Percentiles rank a stretch among this genome's conserved stretches.
These are phyloP conservation scores for Bombylius discolor DNA, from an alignment of 2,888 invertebrate genomes.

Conservation along the genomic window DNA sequence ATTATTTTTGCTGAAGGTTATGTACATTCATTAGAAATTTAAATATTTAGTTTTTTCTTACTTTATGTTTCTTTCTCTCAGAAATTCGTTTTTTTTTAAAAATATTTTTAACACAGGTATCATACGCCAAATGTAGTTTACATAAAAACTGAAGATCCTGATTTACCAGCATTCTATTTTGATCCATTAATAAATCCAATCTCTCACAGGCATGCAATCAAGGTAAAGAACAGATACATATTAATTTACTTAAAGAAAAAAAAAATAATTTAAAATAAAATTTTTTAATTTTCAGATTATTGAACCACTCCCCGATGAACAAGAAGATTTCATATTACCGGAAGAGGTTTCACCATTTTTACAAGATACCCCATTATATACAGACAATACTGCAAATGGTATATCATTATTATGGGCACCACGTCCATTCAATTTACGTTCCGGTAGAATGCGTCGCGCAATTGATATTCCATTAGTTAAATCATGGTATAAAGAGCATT, in stretches of 20 bases:
- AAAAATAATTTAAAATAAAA: neutral
- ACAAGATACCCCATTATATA: conserved; percentile 89
- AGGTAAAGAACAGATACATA: conserved; percentile 35
- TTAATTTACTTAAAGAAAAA: neutral
- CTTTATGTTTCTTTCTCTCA: too few species aligned
- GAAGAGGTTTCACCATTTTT: conserved; percentile 86
- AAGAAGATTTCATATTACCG: conserved; percentile 85
- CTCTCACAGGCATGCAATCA: conserved; percentile 81
- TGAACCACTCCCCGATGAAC: conserved; percentile 85
- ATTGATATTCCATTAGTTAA: conserved; percentile 97
- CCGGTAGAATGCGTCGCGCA: conserved; percentile 84
- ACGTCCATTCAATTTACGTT: conserved; percentile 92
- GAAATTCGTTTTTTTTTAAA: too few species aligned
- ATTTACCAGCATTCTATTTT: conserved; percentile 98
- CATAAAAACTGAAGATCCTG: conserved; percentile 99
- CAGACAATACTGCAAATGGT: conserved; percentile 98
- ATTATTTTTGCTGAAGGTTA: conserved; percentile 44
- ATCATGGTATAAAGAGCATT: conserved; percentile 91
- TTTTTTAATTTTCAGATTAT: conserved; percentile 37
- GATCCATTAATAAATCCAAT: conserved; percentile 99
- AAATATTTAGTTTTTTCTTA: conserved; percentile 4
- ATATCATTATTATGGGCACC: conserved; percentile 96
- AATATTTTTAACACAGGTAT: conserved; percentile 55
- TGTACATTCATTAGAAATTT: conserved; percentile 32
- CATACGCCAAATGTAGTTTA: conserved; percentile 98